Base-by-base conservation (phyloP, 2,888 invertebrate genomes). In the Tigriopus californicus region DNA sequence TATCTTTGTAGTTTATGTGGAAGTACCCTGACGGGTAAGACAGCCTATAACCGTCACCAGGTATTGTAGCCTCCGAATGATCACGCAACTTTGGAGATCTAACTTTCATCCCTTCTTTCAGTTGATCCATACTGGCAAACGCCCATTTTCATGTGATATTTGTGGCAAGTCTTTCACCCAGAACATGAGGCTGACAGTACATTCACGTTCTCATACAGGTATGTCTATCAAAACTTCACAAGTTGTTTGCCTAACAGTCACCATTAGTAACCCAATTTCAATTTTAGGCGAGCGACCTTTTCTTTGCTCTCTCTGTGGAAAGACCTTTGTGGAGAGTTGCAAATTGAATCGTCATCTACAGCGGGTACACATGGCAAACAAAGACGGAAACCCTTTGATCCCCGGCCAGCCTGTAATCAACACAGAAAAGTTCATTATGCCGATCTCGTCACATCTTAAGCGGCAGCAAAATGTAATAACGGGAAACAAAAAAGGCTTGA, bases 91-190 rank as follows among this genome's bases (percentile, higher is more conserved):
- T 44, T 44, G 5, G 5, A n/a, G 4, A 10, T 3, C 10, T 15
- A 5, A 15, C 18, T 44, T 44, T 15, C n/a, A 44, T 15, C 4
- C 44, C n/a, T 3, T 15, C 5, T 3, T 18, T 13, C 41, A 54
- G 54, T 18, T 54, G 18, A 41, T 54, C 1, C 54, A 54, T 54
- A 18, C 54, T 41, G 54, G 54, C 15, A 18, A 18, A 54, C 33
- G 54, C 2, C 54, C 54, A 15, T 54, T 10, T 54, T 41, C 40
- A 12, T 54, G 54, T 54, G 15, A 25, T 3, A 15, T 15, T 41
- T 54, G 54, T 33, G 54, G 54, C 13, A 54, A 54, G 40, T n/a
- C 40, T 18, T 54, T 54, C 41, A 54, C 54, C 15, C 54, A 54
- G 15, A 41, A 25, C 18, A 33, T 40, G 41, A 33, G 54, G 12